Evolutionary conservation across 2,888 invertebrate genomes (phyloP).

Genomic region (Pollenia labialis): DNA sequence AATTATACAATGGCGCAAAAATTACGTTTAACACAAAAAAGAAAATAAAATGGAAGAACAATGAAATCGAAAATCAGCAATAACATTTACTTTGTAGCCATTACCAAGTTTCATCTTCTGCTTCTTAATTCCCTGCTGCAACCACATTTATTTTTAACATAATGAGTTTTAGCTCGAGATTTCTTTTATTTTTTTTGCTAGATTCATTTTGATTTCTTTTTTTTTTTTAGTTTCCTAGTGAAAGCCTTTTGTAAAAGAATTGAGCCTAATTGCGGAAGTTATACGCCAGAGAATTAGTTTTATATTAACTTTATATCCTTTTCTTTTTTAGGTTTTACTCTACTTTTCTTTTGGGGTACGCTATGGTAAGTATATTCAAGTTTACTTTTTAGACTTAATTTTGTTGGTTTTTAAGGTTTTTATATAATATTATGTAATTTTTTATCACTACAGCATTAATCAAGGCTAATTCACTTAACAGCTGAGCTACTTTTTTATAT

Average conservation of each 20-base stretch:
- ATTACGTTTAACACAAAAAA: slow-evolving; percentile 72
- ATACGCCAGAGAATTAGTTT: slow-evolving; percentile 80
- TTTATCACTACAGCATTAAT: too few species aligned
- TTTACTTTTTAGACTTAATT: too few species aligned
- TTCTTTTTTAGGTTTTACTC: slow-evolving; percentile 16
- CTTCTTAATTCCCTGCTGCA: slow-evolving; percentile 2
- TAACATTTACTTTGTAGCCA: slow-evolving; percentile 62
- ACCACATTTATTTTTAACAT: slow-evolving; percentile 66
- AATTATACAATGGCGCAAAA: slow-evolving; percentile 77
- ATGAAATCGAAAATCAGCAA: slow-evolving; percentile 70
- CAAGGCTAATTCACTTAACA: too few species aligned
- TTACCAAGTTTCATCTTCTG: slow-evolving; percentile 2
- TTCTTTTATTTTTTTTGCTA: not conserved
- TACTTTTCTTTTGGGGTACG: not conserved
- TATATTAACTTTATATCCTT: slow-evolving; percentile 71
- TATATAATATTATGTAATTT: too few species aligned
- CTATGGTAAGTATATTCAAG: not conserved
- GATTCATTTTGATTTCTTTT: slow-evolving; percentile 31
- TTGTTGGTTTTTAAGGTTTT: too few species aligned
- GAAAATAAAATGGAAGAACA: slow-evolving; percentile 75
- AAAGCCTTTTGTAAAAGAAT: slow-evolving; percentile 73
- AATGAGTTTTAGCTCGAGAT: slow-evolving; percentile 64
- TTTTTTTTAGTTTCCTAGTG: not conserved
- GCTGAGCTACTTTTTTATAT: too few species aligned
- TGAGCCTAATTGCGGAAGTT: slow-evolving; percentile 82